Percentiles rank a stretch among this genome's conserved stretches.
Conservation (phyloP, 2,113 vertebrate species). For the Sinocyclocheilus anshuiensis region DNA sequence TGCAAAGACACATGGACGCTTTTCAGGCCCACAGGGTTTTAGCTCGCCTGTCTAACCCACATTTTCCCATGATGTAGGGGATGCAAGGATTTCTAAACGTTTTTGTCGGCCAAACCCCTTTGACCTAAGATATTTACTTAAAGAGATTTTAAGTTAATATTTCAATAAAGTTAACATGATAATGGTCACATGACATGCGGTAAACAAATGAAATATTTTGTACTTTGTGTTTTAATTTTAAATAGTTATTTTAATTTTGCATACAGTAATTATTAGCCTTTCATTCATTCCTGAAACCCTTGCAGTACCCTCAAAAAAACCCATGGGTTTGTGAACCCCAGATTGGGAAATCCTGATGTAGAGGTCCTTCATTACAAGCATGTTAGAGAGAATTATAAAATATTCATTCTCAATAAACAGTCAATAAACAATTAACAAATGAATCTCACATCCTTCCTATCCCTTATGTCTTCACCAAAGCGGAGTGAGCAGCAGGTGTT, state of each 20-base stretch:
- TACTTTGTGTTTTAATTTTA: neutral
- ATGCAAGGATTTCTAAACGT: neutral
- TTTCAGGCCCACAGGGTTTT: neutral
- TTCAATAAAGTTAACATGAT: neutral
- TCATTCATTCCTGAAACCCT: neutral
- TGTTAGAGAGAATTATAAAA: neutral
- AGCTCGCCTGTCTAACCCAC: neutral
- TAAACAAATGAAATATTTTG: neutral
- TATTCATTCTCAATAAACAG: neutral
- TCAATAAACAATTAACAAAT: neutral
- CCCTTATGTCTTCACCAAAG: neutral
- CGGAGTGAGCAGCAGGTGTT: neutral
- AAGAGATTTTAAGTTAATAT: neutral
- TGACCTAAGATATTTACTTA: neutral
- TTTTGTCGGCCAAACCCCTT: neutral
- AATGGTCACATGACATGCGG: neutral
- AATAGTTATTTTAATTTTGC: too few species aligned
- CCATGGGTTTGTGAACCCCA: neutral
- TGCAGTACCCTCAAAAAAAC: neutral
- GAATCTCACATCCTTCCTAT: neutral
- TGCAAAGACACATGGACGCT: constrained; percentile 18
- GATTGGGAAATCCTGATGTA: neutral
- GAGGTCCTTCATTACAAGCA: neutral
- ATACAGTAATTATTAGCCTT: neutral
- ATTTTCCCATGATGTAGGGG: neutral